These are phyloP conservation scores for Cosmia pyralina DNA, from an alignment of 2,888 invertebrate genomes.

Conservation along the genomic window DNA sequence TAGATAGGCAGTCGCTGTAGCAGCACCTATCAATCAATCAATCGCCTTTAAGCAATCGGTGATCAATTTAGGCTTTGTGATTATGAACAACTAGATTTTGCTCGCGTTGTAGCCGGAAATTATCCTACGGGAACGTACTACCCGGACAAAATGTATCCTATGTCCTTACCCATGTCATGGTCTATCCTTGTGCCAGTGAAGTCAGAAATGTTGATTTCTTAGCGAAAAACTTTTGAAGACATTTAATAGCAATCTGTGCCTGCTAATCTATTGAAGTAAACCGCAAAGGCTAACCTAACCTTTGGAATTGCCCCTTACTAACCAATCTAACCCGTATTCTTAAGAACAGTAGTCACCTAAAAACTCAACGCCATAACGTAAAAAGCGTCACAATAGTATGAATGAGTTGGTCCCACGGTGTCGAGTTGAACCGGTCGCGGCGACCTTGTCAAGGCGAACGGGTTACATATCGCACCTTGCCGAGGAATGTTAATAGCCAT, in stretches of 20 bases:
- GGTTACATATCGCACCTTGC: constrained; percentile 64
- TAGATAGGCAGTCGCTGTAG: not conserved
- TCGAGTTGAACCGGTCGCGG: constrained; percentile 61
- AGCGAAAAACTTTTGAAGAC: not conserved
- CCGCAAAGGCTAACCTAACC: not conserved
- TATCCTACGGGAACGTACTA: no score
- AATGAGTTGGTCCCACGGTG: constrained; percentile 66
- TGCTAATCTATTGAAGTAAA: not conserved
- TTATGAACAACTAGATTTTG: no score
- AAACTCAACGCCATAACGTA: constrained; percentile 16
- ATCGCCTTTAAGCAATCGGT: not conserved
- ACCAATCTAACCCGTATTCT: not conserved
- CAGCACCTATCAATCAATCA: not conserved
- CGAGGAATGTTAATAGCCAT: constrained; percentile 57
- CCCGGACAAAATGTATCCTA: no score
- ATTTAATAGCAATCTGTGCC: no score
- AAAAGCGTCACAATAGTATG: constrained; percentile 51
- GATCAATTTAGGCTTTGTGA: no score
- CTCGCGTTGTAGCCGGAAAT: no score
- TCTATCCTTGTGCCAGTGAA: no score
- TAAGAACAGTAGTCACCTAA: constrained; percentile 23
- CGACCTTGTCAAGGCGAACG: constrained; percentile 82
- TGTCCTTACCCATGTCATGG: no score
- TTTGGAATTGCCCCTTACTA: not conserved
- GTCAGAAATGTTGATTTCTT: not conserved